These are phyloP conservation scores for Microplitis demolitor DNA, from an alignment of 1,140 invertebrate genomes.

Conservation along the genomic window DNA sequence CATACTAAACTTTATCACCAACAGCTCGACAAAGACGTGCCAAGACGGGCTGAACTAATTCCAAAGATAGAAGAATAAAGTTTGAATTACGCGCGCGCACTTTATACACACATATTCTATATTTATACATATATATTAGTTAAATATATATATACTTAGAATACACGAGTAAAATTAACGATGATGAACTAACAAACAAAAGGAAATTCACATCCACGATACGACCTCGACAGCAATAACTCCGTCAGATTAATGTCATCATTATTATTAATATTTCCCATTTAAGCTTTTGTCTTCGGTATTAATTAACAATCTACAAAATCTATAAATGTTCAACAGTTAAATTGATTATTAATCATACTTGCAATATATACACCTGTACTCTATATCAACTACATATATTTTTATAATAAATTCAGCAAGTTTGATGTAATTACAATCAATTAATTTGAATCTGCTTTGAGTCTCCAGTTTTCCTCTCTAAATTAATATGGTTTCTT, in stretches of 20 bases:
- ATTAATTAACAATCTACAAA: background rate
- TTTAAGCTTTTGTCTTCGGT: background rate
- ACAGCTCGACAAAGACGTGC: conserved; percentile 62
- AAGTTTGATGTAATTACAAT: too few relatives aligned
- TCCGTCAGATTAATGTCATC: conserved; percentile 16
- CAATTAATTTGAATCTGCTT: too few relatives aligned
- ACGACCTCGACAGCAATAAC: background rate
- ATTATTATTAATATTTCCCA: conserved; percentile 24
- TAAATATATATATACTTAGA: too few relatives aligned
- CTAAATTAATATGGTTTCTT: too few relatives aligned
- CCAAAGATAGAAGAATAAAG: conserved; percentile 60
- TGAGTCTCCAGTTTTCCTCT: too few relatives aligned
- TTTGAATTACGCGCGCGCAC: conserved; percentile 41
- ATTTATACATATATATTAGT: too few relatives aligned
- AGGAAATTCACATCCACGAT: too few relatives aligned
- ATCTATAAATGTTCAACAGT: background rate
- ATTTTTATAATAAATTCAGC: too few relatives aligned
- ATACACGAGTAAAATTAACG: too few relatives aligned
- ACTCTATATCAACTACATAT: background rate
- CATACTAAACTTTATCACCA: conserved; percentile 64
- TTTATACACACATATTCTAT: too few relatives aligned
- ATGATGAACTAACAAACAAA: too few relatives aligned
- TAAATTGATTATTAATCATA: background rate
- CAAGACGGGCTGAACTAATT: conserved; percentile 62
- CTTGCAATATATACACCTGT: too few relatives aligned